A percentile compares a stretch with the other conserved stretches of the same genome.
phyloP scores from a whole-genome alignment of 1,140 invertebrate genomes.

The Aphelenchoides fujianensis region DNA sequence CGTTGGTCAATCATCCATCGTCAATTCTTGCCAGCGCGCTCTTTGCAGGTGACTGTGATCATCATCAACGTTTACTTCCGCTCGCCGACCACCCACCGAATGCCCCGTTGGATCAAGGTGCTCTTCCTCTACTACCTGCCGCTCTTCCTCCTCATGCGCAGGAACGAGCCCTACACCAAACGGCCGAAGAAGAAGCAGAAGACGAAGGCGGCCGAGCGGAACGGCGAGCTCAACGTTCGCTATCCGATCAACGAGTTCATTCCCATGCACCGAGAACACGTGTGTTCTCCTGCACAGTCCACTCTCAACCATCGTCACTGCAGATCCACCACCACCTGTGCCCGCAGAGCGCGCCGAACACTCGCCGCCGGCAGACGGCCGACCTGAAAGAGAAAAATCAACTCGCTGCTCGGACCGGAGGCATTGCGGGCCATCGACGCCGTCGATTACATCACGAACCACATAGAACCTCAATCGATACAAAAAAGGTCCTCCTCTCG shows the following conservation, averaged over 20 bases:
- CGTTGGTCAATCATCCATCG: too few relatives aligned
- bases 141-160: conserved; percentile 46
- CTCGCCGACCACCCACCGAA: conserved; percentile 81
- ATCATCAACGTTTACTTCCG: conserved; percentile 99
- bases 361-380: conserved; percentile 12
- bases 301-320: too few relatives aligned
- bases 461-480: conserved; percentile 32
- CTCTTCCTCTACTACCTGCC: conserved; percentile 73
- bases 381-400: conserved; percentile 13
- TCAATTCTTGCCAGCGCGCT: too few relatives aligned
- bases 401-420: conserved; percentile 22
- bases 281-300: too few relatives aligned
- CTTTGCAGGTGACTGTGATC: conserved; percentile 77
- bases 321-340: conserved; percentile 61
- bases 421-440: conserved; percentile 31
- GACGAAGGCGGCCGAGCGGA: background rate
- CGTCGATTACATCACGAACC: conserved; percentile 32
- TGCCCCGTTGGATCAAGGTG: conserved; percentile 85
- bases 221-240: conserved; percentile 7
- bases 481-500: conserved; percentile 27
- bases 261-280: conserved; percentile 10
- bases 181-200: background rate
- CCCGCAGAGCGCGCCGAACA: conserved; percentile 7
- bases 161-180: conserved; percentile 42
- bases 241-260: conserved; percentile 15